Base-by-base conservation (phyloP, 2,888 invertebrate species). In the Dromius quadrimaculatus region DNA sequence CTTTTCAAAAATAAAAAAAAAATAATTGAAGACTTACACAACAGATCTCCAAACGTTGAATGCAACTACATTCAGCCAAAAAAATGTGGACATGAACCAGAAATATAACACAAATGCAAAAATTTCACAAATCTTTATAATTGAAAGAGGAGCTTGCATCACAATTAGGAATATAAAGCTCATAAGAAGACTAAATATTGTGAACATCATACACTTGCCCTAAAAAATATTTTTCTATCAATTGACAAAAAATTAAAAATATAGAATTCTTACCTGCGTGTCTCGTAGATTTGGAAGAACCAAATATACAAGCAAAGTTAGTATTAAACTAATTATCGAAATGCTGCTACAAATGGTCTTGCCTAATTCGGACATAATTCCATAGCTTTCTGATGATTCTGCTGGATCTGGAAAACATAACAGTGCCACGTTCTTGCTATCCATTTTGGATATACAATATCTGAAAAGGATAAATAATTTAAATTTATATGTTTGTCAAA, bases 11-110 rank as follows among this genome's bases (percentile, higher is more conserved):
- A 15, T 43, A 9, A 15, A 32, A 11, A 19, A 28, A 19, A 17
- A 36, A 38, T 19, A 34, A 41, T 57, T n/a, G 28, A 36, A 59
- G 76, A 86, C 89, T 88, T 83, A 91, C 91, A 87, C 83, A 1
- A 87, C 87, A 9, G 85, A 84, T 75, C 87, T 85, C 84, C 88
- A 91, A 64, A 90, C 86, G 77, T 91, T 90, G 74, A 90, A 87
- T 34, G 89, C 86, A 19, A 90, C 86, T 3, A 89, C 84, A 76
- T 89, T 90, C 81, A 90, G 82, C 91, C 91, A 91, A 78, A 90
- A 89, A 81, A 91, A 91, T n/a, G 89, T 86, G 1, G 88, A 85
- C 78, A 90, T 82, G 83, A 89, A 88, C 80, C 87, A 86, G 73
- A 85, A 85, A 77, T 88, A 89, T 5, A 87, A 81, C 8, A 85